phyloP scores from a whole-genome alignment of 2,888 invertebrate genomes.

The Sinhomidia bicolor region DNA sequence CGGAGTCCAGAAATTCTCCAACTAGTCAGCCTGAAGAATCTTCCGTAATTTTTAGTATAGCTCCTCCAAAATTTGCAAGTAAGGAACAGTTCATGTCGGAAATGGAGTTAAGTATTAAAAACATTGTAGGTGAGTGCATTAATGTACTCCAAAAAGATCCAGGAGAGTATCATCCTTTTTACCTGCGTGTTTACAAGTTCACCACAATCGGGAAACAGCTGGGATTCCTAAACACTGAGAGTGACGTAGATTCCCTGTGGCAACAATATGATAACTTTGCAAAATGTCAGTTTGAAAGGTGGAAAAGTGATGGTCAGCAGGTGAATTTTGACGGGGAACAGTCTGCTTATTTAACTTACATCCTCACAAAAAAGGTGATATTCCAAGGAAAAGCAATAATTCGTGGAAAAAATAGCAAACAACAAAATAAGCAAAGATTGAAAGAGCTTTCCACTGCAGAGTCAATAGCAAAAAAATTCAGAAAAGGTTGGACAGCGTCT shows the following conservation, averaged over 20 bases:
- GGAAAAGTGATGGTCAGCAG: neutral
- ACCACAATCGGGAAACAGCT: neutral
- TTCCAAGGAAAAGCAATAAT: neutral
- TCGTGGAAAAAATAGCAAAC: neutral
- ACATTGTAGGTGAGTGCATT: conserved; percentile 26
- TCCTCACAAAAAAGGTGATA: neutral
- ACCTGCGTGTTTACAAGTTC: conserved; percentile 38
- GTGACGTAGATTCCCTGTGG: neutral
- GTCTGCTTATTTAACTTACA: neutral
- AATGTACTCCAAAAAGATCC: conserved; percentile 17
- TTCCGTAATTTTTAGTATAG: no score
- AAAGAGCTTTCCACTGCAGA: neutral
- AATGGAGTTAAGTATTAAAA: neutral
- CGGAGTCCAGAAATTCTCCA: neutral
- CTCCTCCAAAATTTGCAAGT: neutral
- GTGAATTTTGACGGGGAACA: neutral
- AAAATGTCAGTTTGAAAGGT: neutral
- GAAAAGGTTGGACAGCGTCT: neutral
- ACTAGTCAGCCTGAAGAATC: no score
- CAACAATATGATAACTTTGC: neutral
- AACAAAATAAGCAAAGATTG: neutral
- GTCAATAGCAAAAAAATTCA: neutral
- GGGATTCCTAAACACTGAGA: neutral
- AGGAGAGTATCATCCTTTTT: conserved; percentile 61
- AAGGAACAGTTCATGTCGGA: neutral